These are phyloP conservation scores for Sepioteuthis lessoniana DNA, from an alignment of 2,888 invertebrate genomes.

Conservation along the genomic window DNA sequence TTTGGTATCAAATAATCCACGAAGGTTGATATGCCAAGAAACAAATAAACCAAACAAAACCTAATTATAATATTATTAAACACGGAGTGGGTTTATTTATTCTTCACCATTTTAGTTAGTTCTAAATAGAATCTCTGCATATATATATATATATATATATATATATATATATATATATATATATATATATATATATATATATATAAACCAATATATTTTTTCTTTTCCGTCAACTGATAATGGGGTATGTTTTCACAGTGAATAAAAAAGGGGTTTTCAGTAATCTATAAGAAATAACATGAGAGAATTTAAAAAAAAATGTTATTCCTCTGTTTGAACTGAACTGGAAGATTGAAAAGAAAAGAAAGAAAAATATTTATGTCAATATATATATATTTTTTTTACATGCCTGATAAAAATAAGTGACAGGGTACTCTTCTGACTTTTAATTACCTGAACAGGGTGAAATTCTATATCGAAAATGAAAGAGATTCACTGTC, in stretches of 20 bases:
- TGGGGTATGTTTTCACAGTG: background rate
- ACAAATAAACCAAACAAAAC: no score
- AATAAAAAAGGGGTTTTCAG: background rate
- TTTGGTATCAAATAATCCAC: no score
- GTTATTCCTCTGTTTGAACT: background rate
- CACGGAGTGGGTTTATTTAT: no score
- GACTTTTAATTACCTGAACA: background rate
- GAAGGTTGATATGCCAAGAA: no score
- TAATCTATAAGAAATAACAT: background rate
- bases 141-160: background rate
- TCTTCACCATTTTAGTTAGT: no score
- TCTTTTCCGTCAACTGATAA: no score
- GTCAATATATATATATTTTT: background rate
- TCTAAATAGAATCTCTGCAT: no score
- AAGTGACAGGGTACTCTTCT: background rate
- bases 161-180: background rate
- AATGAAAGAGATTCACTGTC: background rate
- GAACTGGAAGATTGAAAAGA: background rate
- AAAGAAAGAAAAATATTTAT: background rate
- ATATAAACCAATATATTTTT: no score
- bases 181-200: background rate
- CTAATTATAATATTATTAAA: no score
- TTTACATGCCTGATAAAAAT: background rate
- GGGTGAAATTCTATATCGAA: background rate
- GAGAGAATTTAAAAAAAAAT: no score